A percentile compares a stretch with the other conserved stretches of the same genome.
Conservation (phyloP, 35 echinoderm and acorn worm species). For the Lytechinus pictus region DNA sequence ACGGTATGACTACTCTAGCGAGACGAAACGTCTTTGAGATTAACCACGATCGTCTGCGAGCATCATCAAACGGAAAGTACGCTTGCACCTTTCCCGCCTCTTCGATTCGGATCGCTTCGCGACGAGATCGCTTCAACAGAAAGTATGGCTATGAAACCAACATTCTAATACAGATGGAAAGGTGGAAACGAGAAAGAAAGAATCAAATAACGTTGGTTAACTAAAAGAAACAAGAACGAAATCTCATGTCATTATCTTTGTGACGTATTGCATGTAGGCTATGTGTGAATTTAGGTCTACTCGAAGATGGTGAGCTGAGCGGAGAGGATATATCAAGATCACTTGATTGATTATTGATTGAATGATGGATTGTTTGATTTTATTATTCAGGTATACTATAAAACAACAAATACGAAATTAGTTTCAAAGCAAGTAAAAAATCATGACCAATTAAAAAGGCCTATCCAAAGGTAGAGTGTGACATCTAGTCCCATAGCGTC, state of each 20-base stretch:
- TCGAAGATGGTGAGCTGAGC: too few relatives aligned
- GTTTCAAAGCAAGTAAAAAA: too few relatives aligned
- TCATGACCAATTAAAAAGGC: too few relatives aligned
- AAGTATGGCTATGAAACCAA: not conserved
- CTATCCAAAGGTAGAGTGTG: too few relatives aligned
- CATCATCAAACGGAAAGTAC: not conserved
- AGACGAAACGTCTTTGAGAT: conserved; percentile 29
- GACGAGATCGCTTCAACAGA: not conserved
- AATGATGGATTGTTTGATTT: too few relatives aligned
- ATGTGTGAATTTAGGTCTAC: too few relatives aligned
- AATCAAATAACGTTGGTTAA: not conserved
- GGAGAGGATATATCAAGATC: too few relatives aligned
- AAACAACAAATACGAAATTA: too few relatives aligned
- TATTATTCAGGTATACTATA: too few relatives aligned
- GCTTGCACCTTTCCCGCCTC: not conserved
- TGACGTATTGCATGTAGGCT: too few relatives aligned
- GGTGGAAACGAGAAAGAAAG: not conserved
- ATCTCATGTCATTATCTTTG: not conserved
- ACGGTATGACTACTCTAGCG: conserved; percentile 39
- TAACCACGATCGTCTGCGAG: conserved; percentile 33
- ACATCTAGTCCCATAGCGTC: too few relatives aligned
- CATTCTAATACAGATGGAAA: not conserved
- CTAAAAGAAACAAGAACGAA: not conserved
- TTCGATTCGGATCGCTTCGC: not conserved
- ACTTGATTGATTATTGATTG: too few relatives aligned